Percentiles rank a stretch among this genome's conserved stretches.
Conservation (phyloP, 1,140 invertebrate species). For the Melipona quadrifasciata region DNA sequence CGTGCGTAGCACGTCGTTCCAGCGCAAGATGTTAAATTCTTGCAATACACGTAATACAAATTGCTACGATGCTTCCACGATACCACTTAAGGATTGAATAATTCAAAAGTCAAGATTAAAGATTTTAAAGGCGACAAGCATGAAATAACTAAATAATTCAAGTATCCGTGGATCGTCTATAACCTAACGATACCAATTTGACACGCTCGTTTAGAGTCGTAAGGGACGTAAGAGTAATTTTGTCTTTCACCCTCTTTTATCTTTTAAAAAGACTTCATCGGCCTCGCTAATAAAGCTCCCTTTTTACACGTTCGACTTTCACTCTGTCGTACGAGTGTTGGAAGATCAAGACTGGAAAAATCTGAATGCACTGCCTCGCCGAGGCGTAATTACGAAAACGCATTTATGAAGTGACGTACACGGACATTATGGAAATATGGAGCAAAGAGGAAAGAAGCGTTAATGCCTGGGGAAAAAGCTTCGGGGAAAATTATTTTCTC, state of each 20-base stretch:
- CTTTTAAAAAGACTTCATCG: neutral
- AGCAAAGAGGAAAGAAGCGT: neutral
- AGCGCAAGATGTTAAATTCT: too few relatives aligned
- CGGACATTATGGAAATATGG: neutral
- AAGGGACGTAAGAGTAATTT: neutral
- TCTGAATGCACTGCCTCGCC: neutral
- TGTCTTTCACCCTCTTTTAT: accelerated
- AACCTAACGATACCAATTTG: neutral
- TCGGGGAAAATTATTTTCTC: constrained; percentile 2
- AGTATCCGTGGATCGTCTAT: too few relatives aligned
- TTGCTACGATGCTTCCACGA: too few relatives aligned
- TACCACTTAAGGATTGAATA: too few relatives aligned
- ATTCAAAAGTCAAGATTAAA: too few relatives aligned
- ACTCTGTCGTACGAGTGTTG: neutral
- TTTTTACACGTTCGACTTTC: neutral
- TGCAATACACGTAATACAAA: too few relatives aligned
- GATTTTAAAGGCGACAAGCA: too few relatives aligned
- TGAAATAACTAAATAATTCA: too few relatives aligned
- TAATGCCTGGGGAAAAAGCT: neutral
- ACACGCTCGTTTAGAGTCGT: constrained; percentile 2
- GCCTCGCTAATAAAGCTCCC: neutral
- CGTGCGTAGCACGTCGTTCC: too few relatives aligned
- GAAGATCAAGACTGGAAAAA: neutral
- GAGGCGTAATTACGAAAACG: constrained; percentile 6
- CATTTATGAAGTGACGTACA: neutral